These are phyloP conservation scores for Ctena decussata DNA, from an alignment of 2,888 invertebrate species.

Conservation along the genomic window DNA sequence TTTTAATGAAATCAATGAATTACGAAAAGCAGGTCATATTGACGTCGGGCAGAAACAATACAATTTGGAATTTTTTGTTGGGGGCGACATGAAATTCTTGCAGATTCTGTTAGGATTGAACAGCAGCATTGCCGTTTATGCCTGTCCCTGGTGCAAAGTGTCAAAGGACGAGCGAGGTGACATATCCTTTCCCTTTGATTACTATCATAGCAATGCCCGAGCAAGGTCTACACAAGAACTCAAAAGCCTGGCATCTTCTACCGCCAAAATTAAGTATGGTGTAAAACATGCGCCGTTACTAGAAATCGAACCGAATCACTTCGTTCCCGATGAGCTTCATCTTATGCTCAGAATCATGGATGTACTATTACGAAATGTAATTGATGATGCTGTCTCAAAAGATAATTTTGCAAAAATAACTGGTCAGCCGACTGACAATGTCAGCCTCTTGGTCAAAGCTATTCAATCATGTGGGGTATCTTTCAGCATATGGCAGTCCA, in stretches of 20 bases:
- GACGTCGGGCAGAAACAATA: neutral
- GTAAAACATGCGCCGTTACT: slow-evolving; percentile 9
- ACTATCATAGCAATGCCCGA: neutral
- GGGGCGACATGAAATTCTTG: slow-evolving; percentile 41
- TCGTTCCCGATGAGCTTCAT: slow-evolving; percentile 37
- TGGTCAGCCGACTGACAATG: neutral
- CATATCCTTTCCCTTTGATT: neutral
- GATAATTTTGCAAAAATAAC: neutral
- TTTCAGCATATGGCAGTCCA: slow-evolving; percentile 6
- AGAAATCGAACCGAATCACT: slow-evolving; percentile 24
- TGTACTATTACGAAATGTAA: slow-evolving; percentile 31
- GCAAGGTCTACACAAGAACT: neutral
- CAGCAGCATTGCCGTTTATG: slow-evolving; percentile 21
- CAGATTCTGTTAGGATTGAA: slow-evolving; percentile 25
- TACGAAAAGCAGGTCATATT: neutral
- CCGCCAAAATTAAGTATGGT: neutral
- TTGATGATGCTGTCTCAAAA: slow-evolving; percentile 27
- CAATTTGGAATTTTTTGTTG: slow-evolving; percentile 7
- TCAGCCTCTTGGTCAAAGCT: neutral
- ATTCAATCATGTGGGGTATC: neutral
- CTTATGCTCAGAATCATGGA: slow-evolving; percentile 40
- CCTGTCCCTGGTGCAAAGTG: slow-evolving; percentile 28
- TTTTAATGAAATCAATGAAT: neutral
- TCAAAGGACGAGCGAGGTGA: neutral
- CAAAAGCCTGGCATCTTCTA: neutral